Base-by-base conservation (phyloP, 37 sponge, comb jelly and placozoan species). In the Crambe crambe region DNA sequence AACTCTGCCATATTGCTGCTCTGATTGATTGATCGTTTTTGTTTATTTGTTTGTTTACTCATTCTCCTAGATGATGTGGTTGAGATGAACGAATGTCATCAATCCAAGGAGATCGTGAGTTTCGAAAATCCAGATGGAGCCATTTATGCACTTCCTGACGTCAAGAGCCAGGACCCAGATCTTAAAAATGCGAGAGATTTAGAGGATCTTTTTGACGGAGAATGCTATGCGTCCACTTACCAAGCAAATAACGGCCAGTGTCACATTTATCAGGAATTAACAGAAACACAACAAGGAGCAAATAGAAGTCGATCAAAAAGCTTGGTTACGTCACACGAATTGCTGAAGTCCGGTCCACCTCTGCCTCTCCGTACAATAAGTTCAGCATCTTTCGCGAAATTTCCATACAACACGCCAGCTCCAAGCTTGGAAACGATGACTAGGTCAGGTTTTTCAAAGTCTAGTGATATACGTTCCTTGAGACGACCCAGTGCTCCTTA, bases 211-310 rank as follows among this genome's bases (percentile, higher is more conserved):
- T 43, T 54, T 51, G 79, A 68, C 37, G 68, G 67, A 17, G 51
- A 64, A 36, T 68, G 56, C 70, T 76, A 84, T 76, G 71, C 85
- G 12, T 42, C 77, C 40, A 58, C 77, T 58, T 84, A 84, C 60
- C 59, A 75, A 21, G 30, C 68, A 3, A 73, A 43, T 2, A 67
- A 67, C 31, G 85, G 85, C 0, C 20, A 75, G 41, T 8, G 29
- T 1, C 83, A 83, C 40, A 51, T 54, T 4, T 84, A 84, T 43
- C 77, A 75, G 26, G 85, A 84, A 76, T 44, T 70, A 12, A 37
- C 42, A 5, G 71, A 70, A 42, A 27, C 43, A 22, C n/a, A n/a
- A n/a, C n/a, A n/a, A n/a, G n/a, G n/a, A n/a, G 26, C 35, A 3
- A n/a, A n/a, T 21, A 12, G 3, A 41, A 43, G 2, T 12, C 15